phyloP scores from a whole-genome alignment of 2,797 vertebrate genomes.

The Pipistrellus nathusii region DNA sequence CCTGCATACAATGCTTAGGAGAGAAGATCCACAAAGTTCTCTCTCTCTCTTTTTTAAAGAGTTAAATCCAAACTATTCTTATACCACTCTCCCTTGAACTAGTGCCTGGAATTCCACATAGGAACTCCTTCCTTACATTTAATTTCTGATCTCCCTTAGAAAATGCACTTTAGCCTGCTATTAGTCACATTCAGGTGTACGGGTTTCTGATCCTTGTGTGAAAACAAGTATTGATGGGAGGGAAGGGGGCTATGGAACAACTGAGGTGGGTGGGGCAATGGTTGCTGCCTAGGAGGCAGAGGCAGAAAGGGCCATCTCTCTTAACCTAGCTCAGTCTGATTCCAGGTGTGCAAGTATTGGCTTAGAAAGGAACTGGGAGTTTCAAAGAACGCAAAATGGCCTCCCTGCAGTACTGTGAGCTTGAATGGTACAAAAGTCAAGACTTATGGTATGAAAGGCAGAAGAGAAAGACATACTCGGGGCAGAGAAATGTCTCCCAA shows the following conservation, averaged over 20 bases:
- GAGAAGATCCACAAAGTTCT: background rate
- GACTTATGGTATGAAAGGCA: background rate
- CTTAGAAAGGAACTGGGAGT: conserved; percentile 5
- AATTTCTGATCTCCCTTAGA: conserved; percentile 6
- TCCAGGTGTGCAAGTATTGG: background rate
- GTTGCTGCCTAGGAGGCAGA: background rate
- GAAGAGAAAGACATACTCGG: background rate
- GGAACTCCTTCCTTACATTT: background rate
- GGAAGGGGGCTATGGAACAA: background rate
- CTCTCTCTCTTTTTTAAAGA: background rate
- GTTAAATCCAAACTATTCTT: background rate
- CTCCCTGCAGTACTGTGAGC: background rate
- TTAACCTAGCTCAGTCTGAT: background rate
- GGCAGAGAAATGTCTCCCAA: background rate
- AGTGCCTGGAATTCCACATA: background rate
- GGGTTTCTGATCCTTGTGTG: conserved; percentile 48
- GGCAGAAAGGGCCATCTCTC: background rate
- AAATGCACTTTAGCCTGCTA: background rate
- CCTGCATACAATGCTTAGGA: conserved; percentile 26
- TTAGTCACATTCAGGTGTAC: conserved; percentile 47
- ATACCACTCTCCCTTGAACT: background rate
- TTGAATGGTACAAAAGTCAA: background rate
- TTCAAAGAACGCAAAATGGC: background rate
- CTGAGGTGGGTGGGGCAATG: background rate
- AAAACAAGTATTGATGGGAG: background rate